A percentile compares a stretch with the other conserved stretches of the same genome.
phyloP scores from a whole-genome alignment of 2,888 invertebrate genomes.

The Dione juno region DNA sequence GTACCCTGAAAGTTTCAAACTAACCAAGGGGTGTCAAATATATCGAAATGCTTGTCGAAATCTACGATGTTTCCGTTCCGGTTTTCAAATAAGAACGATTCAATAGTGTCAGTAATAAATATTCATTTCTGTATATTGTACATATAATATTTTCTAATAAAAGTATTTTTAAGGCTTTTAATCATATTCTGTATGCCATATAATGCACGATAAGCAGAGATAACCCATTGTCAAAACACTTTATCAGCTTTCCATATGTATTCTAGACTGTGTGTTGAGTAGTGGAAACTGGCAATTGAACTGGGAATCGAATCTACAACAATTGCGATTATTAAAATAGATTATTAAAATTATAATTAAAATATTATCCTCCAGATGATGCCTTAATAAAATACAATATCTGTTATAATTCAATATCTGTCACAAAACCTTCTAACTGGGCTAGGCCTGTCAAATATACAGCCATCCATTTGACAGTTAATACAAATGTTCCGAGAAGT shows the following conservation, averaged over 20 bases:
- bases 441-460: constrained; percentile 15
- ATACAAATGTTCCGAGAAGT: neutral
- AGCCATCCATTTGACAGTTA: constrained; percentile 2
- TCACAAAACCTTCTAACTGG: constrained; percentile 9
- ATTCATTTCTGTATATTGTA: neutral
- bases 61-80: constrained; percentile 18
- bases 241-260: too few relatives aligned
- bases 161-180: too few relatives aligned
- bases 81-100: constrained; percentile 21
- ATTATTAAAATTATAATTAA: too few relatives aligned
- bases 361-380: neutral
- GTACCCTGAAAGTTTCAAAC: constrained; percentile 4
- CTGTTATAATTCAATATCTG: neutral
- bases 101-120: constrained; percentile 2
- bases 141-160: neutral
- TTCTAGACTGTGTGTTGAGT: too few relatives aligned
- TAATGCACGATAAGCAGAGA: too few relatives aligned
- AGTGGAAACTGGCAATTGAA: too few relatives aligned
- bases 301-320: too few relatives aligned
- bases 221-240: too few relatives aligned
- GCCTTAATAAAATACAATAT: neutral
- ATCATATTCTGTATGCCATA: too few relatives aligned
- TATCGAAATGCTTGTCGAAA: constrained; percentile 16
- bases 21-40: constrained; percentile 21
- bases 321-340: too few relatives aligned